Base-by-base conservation (phyloP, 1,140 invertebrate genomes). In the Cydia pomonella region DNA sequence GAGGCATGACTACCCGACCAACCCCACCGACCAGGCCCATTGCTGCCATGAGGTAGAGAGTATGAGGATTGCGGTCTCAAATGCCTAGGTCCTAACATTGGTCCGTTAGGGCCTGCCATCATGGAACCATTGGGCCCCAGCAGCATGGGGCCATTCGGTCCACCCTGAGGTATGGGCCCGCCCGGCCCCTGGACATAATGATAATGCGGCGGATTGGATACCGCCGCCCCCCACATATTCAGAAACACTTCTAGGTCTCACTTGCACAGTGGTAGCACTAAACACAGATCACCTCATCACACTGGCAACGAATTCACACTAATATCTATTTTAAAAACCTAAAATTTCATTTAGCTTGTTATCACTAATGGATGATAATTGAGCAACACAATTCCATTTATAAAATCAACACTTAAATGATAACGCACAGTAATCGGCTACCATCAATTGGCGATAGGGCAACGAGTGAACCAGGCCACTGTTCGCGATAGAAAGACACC, bases 151-250 rank as follows among this genome's bases (percentile, higher is more conserved):
- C 90, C 90, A 27, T 82, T 79, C 4, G 90, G 89, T 13, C 87
- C 87, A 3, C 83, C 84, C 73, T 86, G 87, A 13, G 86, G 82
- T 7, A 82, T 75, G 21, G 83, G 82, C 21, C 79, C 83, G 12
- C 80, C 72, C n/a, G 85, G 75, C n/a, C 88, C 86, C 75, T 89
- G 89, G 38, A 90, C 86, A 73, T 92, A 92, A 78, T 92, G 89
- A 75, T 91, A 92, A 79, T 91, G 90, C 41, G 89, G 88, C 23
- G 92, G 91, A 80, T 87, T 90, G 13, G 92, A 92, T 75, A 92
- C 91, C 72, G 89, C 89, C n/a, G 92, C 89, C 77, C 91, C 88
- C 93, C 93, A 93, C 93, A 93, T 93, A 75, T 66, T 83, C 80
- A 47, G 64, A 75, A 79, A 78, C 78, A 84, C 81, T 79, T 82